Conservation (phyloP, 1,140 invertebrate species). For the Drosophila lacertosa region DNA sequence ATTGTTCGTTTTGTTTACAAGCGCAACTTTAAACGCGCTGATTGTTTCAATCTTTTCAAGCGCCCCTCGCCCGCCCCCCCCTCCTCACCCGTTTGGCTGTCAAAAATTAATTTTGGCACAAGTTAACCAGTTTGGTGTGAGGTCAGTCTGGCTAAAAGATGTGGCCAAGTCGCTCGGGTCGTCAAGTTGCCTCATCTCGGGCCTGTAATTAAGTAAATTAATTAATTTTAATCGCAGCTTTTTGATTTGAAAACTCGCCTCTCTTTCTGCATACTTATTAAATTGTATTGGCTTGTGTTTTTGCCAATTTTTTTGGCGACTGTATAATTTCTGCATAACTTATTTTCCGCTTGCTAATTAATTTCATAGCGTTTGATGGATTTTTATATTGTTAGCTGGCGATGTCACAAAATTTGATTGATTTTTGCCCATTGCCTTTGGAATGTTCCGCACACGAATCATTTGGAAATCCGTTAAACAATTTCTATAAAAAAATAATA, state of each 20-base stretch:
- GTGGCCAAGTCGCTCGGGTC: constrained; percentile 5
- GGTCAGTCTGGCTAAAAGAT: constrained; percentile 20
- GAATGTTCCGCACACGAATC: constrained; percentile 11
- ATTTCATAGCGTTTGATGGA: constrained; percentile 60
- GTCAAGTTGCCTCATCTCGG: constrained; percentile 30
- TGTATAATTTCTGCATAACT: constrained; percentile 72
- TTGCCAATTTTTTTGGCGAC: constrained; percentile 46
- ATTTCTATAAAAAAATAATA: not conserved
- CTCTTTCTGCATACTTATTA: constrained; percentile 32
- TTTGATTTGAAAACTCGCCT: constrained; percentile 27
- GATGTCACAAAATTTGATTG: constrained; percentile 60
- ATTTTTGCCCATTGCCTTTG: constrained; percentile 44
- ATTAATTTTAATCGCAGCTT: constrained; percentile 60
- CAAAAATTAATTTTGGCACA: constrained; percentile 59
- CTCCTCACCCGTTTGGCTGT: constrained; percentile 22
- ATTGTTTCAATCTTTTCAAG: constrained; percentile 8
- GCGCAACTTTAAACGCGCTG: constrained; percentile 4
- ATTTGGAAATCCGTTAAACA: constrained; percentile 21
- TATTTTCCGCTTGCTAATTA: constrained; percentile 46
- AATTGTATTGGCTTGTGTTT: constrained; percentile 6
- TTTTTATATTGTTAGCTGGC: constrained; percentile 49
- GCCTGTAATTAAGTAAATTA: constrained; percentile 76
- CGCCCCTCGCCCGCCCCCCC: not conserved
- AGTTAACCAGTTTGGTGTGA: constrained; percentile 61
- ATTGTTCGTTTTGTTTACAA: constrained; percentile 20